These are phyloP conservation scores for Trichopoda pennipes DNA, from an alignment of 2,888 invertebrate genomes.

Conservation along the genomic window DNA sequence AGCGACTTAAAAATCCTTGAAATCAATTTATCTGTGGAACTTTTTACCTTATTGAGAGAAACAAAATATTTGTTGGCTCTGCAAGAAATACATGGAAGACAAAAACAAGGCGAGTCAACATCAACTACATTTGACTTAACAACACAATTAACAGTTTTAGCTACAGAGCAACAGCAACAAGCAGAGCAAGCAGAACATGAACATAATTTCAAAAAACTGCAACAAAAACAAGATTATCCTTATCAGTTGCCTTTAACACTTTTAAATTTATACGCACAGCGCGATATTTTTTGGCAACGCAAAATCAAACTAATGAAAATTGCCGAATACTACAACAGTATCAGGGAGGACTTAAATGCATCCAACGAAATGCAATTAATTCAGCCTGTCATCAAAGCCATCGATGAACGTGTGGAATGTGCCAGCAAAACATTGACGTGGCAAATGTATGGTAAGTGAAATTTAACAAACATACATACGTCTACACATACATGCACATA, in stretches of 20 bases:
- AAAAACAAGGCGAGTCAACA: conserved; percentile 25
- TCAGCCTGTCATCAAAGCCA: conserved; percentile 86
- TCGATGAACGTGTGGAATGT: conserved; percentile 86
- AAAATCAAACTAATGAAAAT: conserved; percentile 83
- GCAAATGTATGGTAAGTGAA: conserved; percentile 88
- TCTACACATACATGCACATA: neutral
- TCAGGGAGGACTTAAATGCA: conserved; percentile 83
- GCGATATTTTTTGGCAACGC: conserved; percentile 76
- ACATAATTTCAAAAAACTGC: conserved; percentile 54
- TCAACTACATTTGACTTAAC: conserved; percentile 15
- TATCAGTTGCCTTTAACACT: conserved; percentile 72
- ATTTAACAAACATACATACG: neutral
- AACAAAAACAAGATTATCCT: neutral
- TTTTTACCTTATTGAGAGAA: conserved; percentile 89
- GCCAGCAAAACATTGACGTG: conserved; percentile 89
- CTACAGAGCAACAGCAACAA: conserved; percentile 49
- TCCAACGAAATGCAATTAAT: conserved; percentile 89
- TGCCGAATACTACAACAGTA: conserved; percentile 90
- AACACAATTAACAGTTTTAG: conserved; percentile 44
- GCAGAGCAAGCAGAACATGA: neutral
- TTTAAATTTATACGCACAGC: conserved; percentile 73
- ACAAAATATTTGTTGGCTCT: conserved; percentile 89
- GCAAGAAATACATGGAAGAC: conserved; percentile 67
- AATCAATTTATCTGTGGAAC: conserved; percentile 80
- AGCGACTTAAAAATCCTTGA: conserved; percentile 69